Conservation (phyloP, 2,888 invertebrate genomes). For the Endomychus coccineus region DNA sequence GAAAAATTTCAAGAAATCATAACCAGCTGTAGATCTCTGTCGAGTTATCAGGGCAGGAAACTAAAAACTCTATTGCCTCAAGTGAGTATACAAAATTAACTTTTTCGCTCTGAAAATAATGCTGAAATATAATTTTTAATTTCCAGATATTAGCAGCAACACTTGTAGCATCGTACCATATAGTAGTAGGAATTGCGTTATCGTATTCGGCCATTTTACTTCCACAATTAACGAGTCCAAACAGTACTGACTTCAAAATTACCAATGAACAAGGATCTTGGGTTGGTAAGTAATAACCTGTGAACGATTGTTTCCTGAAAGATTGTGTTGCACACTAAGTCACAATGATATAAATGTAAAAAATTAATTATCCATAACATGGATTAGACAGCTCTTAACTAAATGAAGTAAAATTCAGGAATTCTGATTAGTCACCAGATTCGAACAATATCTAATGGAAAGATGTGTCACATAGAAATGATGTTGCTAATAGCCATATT, state of each 20-base stretch:
- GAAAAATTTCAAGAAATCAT: slow-evolving; percentile 44
- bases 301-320: neutral
- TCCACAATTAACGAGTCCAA: slow-evolving; percentile 41
- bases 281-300: slow-evolving; percentile 46
- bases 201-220: slow-evolving; percentile 52
- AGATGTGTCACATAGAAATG: too few species aligned
- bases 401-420: too few species aligned
- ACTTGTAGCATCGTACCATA: slow-evolving; percentile 50
- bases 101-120: neutral
- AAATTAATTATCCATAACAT: too few species aligned
- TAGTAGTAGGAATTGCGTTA: slow-evolving; percentile 53
- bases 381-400: too few species aligned
- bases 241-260: slow-evolving; percentile 35
- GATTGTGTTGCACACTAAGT: too few species aligned
- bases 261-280: slow-evolving; percentile 46
- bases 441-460: too few species aligned
- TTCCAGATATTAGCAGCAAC: slow-evolving; percentile 48
- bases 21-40: slow-evolving; percentile 43
- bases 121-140: too few species aligned
- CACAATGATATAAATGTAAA: too few species aligned
- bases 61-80: slow-evolving; percentile 44
- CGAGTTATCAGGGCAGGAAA: slow-evolving; percentile 40
- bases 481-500: too few species aligned
- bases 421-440: too few species aligned
- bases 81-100: slow-evolving; percentile 29